Conservation (phyloP, 1,140 invertebrate genomes). For the Leptinotarsa undecemlineata region DNA sequence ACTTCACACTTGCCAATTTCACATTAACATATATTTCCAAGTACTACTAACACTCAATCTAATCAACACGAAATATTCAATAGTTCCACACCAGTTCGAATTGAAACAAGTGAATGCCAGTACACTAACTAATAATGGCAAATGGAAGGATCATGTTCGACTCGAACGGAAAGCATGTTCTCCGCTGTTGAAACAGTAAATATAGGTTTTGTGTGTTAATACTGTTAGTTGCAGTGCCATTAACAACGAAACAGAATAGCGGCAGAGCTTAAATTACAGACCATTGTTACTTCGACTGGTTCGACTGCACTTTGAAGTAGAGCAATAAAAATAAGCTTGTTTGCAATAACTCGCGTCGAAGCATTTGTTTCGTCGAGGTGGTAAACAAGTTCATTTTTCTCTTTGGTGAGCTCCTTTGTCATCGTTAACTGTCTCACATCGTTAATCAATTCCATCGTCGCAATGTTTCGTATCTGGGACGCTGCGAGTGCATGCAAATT, state of each 20-base stretch:
- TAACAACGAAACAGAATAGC: slow-evolving; percentile 17
- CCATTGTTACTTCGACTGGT: not conserved
- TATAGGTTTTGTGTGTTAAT: slow-evolving; percentile 19
- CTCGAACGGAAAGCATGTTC: slow-evolving; percentile 14
- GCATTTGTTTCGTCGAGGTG: not conserved
- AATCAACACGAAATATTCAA: slow-evolving; percentile 4
- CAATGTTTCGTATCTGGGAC: no score
- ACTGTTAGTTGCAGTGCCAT: slow-evolving; percentile 21
- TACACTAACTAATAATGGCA: slow-evolving; percentile 17
- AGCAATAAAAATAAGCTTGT: not conserved
- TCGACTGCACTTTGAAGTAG: not conserved
- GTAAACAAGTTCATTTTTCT: not conserved
- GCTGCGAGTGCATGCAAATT: no score
- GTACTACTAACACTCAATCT: not conserved
- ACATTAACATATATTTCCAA: no score
- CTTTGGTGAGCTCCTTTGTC: not conserved
- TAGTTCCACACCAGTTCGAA: not conserved
- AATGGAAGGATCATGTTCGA: slow-evolving; percentile 23
- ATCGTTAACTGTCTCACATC: not conserved
- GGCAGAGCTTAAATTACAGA: slow-evolving; percentile 3
- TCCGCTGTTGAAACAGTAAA: slow-evolving; percentile 13
- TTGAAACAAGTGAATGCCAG: not conserved
- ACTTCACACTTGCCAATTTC: no score
- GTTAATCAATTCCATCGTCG: no score
- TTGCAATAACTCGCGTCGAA: not conserved